Conservation (phyloP, 2,113 vertebrate species). For the Leptobrachium leishanense region DNA sequence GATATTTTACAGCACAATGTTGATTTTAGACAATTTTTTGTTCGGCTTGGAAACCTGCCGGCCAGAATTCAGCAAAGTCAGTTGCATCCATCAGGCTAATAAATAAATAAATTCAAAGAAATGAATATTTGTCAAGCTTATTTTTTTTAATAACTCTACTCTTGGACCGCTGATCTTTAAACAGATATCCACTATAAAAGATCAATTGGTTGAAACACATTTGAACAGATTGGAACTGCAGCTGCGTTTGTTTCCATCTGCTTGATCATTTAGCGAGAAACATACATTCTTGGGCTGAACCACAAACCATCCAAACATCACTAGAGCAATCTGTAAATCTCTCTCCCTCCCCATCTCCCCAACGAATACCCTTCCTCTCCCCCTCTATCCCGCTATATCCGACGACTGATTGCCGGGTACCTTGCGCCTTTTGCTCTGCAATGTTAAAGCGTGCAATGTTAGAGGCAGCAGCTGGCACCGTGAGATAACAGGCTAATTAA, state of each 20-base stretch:
- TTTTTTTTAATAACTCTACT: not conserved
- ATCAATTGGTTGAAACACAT: not conserved
- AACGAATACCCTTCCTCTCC: not conserved
- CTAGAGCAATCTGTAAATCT: not conserved
- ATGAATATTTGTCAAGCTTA: not conserved
- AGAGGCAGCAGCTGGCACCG: constrained; percentile 42
- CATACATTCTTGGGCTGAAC: not conserved
- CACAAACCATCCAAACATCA: not conserved
- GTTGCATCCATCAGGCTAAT: not conserved
- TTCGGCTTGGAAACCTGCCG: no score
- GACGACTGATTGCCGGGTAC: not conserved
- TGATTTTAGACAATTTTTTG: no score
- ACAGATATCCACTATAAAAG: not conserved
- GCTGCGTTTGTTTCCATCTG: not conserved
- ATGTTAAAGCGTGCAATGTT: constrained; percentile 15
- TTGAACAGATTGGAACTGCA: not conserved
- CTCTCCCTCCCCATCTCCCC: not conserved
- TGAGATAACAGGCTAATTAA: constrained; percentile 46
- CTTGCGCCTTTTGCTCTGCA: constrained; percentile 23
- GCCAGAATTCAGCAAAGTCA: not conserved
- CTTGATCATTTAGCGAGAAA: not conserved
- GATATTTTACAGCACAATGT: no score
- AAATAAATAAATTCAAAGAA: not conserved
- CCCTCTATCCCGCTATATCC: not conserved
- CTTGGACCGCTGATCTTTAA: not conserved